Evolutionary conservation across 2,888 invertebrate genomes (phyloP), one percentile per base, ranked within the genome.

Genomic region (Azorinus chamasolen): DNA sequence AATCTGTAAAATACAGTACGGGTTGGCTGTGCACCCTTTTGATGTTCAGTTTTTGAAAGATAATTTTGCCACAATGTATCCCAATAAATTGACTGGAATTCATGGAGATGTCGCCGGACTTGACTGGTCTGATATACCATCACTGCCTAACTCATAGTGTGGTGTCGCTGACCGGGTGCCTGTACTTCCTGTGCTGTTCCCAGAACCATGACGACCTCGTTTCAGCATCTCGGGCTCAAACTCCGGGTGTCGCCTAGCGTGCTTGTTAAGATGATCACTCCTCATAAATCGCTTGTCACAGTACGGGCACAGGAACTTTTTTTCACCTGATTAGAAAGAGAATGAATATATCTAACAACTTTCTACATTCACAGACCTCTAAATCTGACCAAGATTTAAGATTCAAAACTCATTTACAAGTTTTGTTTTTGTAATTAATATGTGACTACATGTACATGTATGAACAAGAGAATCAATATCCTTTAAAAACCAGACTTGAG

Each of bases 251-350:
- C 95, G 93, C 62, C 94, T 91, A 6, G 95, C 95, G 88, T 95
- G 95, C 93, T 95, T 95, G 89, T 95, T 95, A 58, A 95, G 94
- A 89, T 95, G 95, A 88, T 95, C 95, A 83, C 95, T 95, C 71
- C 95, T 93, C 95, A 95, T 95, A 89, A 95, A 95, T 82, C 95
- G 94, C 90, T 95, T 95, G 85, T 94, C 94, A 92, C 95, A 95
- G 55, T 95, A 94, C 1, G 95, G 95, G 90, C 95, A 95, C 25
- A 93, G 92, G 89, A 95, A 95, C 87, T 95, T 95, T 93, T 95
- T 95, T 88, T 95, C 95, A 8, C 95, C 95, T 91, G 76, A 12
- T 32, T 32, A 6, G 32, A 32, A 32, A 4, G 10, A 32, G n/a
- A n/a, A n/a, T n/a, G n/a, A n/a, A n/a, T n/a, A n/a, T n/a, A n/a